Conservation (phyloP, 2,888 invertebrate species). For the Tolmerus cingulatus region DNA sequence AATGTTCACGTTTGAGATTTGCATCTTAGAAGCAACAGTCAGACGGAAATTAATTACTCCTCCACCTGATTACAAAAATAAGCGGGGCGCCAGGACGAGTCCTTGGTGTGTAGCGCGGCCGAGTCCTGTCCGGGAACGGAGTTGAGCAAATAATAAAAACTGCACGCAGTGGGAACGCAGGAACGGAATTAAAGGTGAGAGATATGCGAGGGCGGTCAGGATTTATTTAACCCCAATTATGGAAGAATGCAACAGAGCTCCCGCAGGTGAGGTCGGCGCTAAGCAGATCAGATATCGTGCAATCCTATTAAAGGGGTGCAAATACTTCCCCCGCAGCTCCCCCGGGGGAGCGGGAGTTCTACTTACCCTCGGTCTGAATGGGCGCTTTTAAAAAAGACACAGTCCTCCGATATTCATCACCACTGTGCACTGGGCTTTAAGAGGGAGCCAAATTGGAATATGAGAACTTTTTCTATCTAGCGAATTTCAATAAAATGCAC, state of each 20-base stretch:
- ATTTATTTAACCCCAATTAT: neutral
- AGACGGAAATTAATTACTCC: neutral
- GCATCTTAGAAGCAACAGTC: neutral
- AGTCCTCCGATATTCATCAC: constrained; percentile 1
- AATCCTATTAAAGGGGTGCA: neutral
- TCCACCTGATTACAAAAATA: neutral
- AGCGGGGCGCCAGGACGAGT: neutral
- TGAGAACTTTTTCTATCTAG: constrained; percentile 30
- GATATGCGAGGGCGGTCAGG: neutral
- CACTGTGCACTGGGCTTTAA: neutral
- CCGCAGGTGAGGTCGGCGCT: neutral
- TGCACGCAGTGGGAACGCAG: neutral
- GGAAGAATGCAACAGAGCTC: neutral
- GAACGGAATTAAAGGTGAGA: neutral
- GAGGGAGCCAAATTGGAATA: constrained; percentile 17
- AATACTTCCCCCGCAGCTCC: neutral
- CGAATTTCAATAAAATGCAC: constrained; percentile 21
- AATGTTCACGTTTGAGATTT: neutral
- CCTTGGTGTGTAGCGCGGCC: neutral
- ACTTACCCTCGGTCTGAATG: constrained; percentile 15
- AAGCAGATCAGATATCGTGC: neutral
- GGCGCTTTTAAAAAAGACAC: neutral
- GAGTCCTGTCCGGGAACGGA: neutral
- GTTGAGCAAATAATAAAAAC: neutral
- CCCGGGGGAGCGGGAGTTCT: neutral